Evolutionary conservation across 2,888 invertebrate species (phyloP), one percentile per base, ranked within the genome.

Genomic region (Tortricodes alternella): DNA sequence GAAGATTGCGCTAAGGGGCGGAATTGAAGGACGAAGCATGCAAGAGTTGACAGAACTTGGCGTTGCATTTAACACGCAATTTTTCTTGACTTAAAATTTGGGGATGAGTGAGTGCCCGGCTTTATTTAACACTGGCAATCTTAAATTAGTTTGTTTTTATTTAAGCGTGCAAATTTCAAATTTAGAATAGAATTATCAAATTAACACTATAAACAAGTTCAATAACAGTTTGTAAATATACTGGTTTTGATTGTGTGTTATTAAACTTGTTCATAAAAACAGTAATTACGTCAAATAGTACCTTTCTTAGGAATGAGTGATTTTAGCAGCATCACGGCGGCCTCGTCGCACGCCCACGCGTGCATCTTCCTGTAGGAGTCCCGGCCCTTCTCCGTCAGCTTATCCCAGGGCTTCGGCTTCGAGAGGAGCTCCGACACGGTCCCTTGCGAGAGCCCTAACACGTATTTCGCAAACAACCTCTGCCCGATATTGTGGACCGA

Each of bases 341-440:
- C 96, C 80, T 99, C 98, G 91, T 99, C 99, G 85, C 96, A 96
- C 67, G 99, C 98, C 99, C 99, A 99, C 74, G 98, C 98, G 91
- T 99, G 98, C 98, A 99, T 99, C 91, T 99, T 99, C 76, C 99
- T 93, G 91, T 99, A 99, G 72, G 99, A 99, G 92, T 99, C 99
- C 53, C 99, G 93, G 27, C 99, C 99, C 86, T 99, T 99, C 91
- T 99, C 99, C 57, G 99, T 99, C 78, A 99, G 92, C 90, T 99
- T 99, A 91, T 99, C 98, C 99, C 99, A 99, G 9, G 98, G 98
- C 83, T 99, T 99, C 52, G 99, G 99, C 83, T 99, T 99, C 68
- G 99, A 99, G 62, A 99, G 93, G 73, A 99, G 92, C 90, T 99
- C 99, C 65, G 98, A 98, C 43, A 99, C 99, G 18, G 99, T 99